A percentile compares a stretch with the other conserved stretches of the same genome.
These are phyloP conservation scores for Dryomyza anilis DNA, from an alignment of 2,888 invertebrate genomes.

Conservation along the genomic window DNA sequence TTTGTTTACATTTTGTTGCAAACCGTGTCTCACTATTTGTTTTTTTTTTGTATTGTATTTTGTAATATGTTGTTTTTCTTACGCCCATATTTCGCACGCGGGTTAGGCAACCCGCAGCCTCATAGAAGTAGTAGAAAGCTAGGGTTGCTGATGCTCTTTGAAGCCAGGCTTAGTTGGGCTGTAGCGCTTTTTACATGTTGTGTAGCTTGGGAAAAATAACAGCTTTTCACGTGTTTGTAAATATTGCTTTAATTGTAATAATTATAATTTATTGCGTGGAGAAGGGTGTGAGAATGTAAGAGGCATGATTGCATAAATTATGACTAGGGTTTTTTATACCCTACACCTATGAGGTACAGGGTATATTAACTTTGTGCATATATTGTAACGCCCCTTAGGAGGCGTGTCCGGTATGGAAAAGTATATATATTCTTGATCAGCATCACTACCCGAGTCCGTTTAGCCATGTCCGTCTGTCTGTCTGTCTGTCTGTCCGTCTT, in stretches of 20 bases:
- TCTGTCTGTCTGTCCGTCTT: no score
- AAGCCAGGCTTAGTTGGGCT: slow-evolving; percentile 4
- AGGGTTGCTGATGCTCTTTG: slow-evolving; percentile 1
- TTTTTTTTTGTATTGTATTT: not conserved
- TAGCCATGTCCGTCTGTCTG: no score
- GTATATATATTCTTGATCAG: no score
- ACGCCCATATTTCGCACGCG: slow-evolving; percentile 14
- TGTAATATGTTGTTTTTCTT: slow-evolving; percentile 3
- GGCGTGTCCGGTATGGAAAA: no score
- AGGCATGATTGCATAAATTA: no score
- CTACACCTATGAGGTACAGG: no score
- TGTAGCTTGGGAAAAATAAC: slow-evolving; percentile 4
- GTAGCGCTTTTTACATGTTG: not conserved
- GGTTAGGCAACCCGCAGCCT: not conserved
- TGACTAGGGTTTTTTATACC: no score
- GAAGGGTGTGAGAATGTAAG: no score
- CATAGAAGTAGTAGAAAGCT: not conserved
- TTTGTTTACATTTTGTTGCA: slow-evolving; percentile 46
- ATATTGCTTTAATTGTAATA: not conserved
- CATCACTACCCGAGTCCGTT: no score
- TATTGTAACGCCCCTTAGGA: no score
- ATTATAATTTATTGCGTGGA: no score
- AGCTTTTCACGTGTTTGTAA: not conserved
- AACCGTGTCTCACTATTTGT: slow-evolving; percentile 41
- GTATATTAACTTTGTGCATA: no score